A percentile compares a stretch with the other conserved stretches of the same genome.
Conservation (phyloP, 35 echinoderm and acorn worm species). For the Strongylocentrotus purpuratus region DNA sequence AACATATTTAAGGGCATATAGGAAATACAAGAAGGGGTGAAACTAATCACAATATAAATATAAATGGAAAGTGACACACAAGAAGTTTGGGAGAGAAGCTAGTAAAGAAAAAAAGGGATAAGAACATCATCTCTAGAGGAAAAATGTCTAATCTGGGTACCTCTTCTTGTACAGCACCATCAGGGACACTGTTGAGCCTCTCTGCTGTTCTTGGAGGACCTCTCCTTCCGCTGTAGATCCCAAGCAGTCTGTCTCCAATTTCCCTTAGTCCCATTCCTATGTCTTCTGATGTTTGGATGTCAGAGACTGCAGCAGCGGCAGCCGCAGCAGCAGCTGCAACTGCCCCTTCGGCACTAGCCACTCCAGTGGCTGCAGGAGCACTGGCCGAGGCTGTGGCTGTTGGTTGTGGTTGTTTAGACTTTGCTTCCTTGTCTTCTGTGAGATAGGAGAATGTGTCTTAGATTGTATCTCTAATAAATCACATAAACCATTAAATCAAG, state of each 20-base stretch:
- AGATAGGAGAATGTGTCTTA: background rate
- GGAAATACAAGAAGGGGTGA: background rate
- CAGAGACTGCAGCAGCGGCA: background rate
- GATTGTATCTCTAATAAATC: too few relatives aligned
- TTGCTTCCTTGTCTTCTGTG: background rate
- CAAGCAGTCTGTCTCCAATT: constrained; percentile 88
- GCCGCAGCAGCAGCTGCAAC: background rate
- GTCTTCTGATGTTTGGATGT: constrained; percentile 52
- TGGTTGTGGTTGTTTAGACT: constrained; percentile 16
- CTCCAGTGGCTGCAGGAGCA: background rate
- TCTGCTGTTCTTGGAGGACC: constrained; percentile 28
- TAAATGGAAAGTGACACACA: background rate
- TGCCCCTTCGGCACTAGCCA: background rate
- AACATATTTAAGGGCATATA: background rate
- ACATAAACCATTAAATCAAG: too few relatives aligned
- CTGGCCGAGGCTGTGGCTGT: background rate
- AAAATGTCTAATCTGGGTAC: background rate
- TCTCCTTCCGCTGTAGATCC: constrained; percentile 57
- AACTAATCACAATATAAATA: background rate
- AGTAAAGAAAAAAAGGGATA: background rate
- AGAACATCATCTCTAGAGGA: background rate
- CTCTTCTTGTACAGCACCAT: constrained; percentile 50
- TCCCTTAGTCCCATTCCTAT: constrained; percentile 80
- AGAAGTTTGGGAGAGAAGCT: background rate
- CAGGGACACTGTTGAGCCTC: constrained; percentile 33